A percentile compares a stretch with the other conserved stretches of the same genome.
These are phyloP conservation scores for Nysson spinosus DNA, from an alignment of 2,888 invertebrate genomes.

Conservation along the genomic window DNA sequence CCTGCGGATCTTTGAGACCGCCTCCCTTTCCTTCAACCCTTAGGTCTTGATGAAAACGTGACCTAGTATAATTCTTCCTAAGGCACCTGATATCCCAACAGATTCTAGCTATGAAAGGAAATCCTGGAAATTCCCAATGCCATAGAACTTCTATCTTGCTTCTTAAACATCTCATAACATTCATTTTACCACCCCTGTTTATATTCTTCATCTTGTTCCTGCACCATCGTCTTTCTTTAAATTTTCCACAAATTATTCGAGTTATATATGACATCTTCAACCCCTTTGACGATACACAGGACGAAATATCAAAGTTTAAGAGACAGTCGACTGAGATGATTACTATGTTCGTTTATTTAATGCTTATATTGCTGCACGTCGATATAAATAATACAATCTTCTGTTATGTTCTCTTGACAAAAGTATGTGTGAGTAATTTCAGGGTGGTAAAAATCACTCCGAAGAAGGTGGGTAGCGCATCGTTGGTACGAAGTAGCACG, in stretches of 20 bases:
- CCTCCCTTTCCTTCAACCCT: constrained; percentile 17
- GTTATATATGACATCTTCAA: no score
- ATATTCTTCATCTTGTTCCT: not conserved
- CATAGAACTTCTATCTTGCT: not conserved
- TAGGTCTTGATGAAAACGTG: constrained; percentile 68
- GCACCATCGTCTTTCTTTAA: not conserved
- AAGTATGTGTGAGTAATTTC: constrained; percentile 1
- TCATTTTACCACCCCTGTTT: constrained; percentile 47
- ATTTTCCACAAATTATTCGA: no score
- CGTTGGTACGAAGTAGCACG: constrained; percentile 59
- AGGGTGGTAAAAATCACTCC: constrained; percentile 12
- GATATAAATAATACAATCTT: no score
- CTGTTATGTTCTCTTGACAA: no score
- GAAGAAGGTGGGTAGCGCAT: constrained; percentile 10
- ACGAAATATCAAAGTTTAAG: no score
- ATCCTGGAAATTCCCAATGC: constrained; percentile 5
- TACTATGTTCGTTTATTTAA: not conserved
- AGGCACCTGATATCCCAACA: constrained; percentile 40
- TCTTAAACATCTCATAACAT: constrained; percentile 50
- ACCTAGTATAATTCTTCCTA: constrained; percentile 58
- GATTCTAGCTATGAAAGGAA: constrained; percentile 7
- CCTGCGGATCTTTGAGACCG: constrained; percentile 15
- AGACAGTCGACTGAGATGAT: no score
- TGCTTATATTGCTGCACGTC: not conserved
- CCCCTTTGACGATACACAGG: no score